phyloP scores from a whole-genome alignment of 2,113 vertebrate species.

The Chinchilla lanigera region DNA sequence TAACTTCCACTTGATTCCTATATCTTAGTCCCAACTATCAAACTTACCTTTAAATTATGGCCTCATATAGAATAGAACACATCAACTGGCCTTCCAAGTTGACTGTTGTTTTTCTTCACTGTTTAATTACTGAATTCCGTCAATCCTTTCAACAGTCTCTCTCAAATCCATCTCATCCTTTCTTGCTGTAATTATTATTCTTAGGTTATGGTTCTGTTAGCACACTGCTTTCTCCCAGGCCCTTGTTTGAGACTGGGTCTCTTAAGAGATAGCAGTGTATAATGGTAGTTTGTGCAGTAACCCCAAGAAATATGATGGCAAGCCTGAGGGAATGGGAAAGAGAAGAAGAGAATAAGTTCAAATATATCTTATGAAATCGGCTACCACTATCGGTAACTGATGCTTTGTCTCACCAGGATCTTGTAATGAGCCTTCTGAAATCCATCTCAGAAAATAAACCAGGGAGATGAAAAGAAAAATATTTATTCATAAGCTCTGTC shows the following conservation, averaged over 20 bases:
- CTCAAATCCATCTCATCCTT: neutral
- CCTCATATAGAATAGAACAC: neutral
- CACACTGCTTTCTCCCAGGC: neutral
- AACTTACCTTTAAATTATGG: neutral
- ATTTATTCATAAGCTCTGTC: neutral
- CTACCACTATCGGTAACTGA: neutral
- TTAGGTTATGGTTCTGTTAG: neutral
- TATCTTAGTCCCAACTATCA: neutral
- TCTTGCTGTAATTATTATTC: neutral
- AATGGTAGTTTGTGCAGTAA: neutral
- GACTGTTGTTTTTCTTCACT: constrained; percentile 16
- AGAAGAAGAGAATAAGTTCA: neutral
- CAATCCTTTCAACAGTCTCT: neutral
- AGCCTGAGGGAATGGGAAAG: neutral
- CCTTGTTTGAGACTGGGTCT: neutral
- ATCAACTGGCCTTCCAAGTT: neutral
- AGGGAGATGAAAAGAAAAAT: constrained; percentile 47
- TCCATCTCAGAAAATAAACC: neutral
- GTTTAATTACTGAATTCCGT: neutral
- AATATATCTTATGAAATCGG: neutral
- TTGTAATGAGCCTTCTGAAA: neutral
- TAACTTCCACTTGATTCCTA: neutral
- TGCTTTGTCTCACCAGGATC: neutral
- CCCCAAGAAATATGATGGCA: neutral
- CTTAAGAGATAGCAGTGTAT: neutral